Evolutionary conservation across 2,113 vertebrate genomes (phyloP).

Genomic region (Datnioides undecimradiatus): DNA sequence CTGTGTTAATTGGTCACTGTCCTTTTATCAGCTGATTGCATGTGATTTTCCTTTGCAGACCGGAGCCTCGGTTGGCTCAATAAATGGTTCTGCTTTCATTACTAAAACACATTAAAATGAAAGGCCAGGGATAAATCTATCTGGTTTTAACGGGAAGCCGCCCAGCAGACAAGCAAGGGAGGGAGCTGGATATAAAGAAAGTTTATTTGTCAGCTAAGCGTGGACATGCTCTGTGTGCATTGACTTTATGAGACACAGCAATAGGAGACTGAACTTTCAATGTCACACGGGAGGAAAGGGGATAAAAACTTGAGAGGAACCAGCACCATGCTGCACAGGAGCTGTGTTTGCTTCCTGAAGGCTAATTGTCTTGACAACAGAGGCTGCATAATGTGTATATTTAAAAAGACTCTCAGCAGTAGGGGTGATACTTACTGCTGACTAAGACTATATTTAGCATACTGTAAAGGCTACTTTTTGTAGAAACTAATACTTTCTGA

Average conservation of each 20-base stretch:
- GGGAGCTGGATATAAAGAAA: constrained; percentile 23
- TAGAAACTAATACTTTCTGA: constrained; percentile 62
- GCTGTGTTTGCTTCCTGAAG: constrained; percentile 21
- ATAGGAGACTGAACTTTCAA: constrained; percentile 32
- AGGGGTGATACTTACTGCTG: constrained; percentile 29
- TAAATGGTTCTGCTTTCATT: constrained; percentile 39
- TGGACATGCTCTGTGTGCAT: constrained; percentile 13
- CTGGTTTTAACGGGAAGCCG: constrained; percentile 23
- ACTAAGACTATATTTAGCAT: constrained; percentile 56
- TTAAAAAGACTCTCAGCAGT: constrained; percentile 9
- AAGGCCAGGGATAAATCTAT: constrained; percentile 53
- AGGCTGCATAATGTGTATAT: constrained; percentile 11
- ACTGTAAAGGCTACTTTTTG: constrained; percentile 33
- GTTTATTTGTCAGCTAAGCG: constrained; percentile 41
- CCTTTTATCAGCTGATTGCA: constrained; percentile 41
- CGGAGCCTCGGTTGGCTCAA: constrained; percentile 10
- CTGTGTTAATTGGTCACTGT: constrained; percentile 19
- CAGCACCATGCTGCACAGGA: neutral
- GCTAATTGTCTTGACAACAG: constrained; percentile 32
- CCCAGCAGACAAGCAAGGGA: constrained; percentile 1
- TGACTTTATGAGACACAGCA: constrained; percentile 34
- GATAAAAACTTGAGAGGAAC: neutral
- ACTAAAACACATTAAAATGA: constrained; percentile 54
- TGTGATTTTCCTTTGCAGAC: constrained; percentile 24
- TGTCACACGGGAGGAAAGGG: constrained; percentile 16